Evolutionary conservation across 2,797 vertebrate genomes (phyloP).

Genomic region (Enteromius radiatus): DNA sequence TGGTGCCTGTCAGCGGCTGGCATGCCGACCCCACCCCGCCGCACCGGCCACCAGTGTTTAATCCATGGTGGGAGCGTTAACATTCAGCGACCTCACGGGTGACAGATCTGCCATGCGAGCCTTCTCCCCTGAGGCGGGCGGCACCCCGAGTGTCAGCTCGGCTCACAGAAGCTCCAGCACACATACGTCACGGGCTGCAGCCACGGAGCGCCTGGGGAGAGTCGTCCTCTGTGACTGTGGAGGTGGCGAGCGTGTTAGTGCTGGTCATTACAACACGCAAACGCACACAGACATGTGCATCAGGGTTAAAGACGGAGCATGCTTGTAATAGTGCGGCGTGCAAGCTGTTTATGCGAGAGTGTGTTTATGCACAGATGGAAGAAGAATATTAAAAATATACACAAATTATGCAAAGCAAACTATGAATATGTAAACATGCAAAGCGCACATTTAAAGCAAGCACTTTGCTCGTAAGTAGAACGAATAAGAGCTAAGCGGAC

Average conservation of each 20-base stretch:
- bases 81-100: slow-evolving; percentile 90
- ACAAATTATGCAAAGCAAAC: slow-evolving; percentile 37
- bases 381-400: slow-evolving; percentile 30
- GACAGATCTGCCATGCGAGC: slow-evolving; percentile 94
- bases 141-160: slow-evolving; percentile 71
- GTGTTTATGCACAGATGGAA: slow-evolving; percentile 25
- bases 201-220: slow-evolving; percentile 73
- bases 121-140: slow-evolving; percentile 72
- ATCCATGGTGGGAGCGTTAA: slow-evolving; percentile 95
- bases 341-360: slow-evolving; percentile 13
- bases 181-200: slow-evolving; percentile 45
- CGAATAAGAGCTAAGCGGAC: not conserved
- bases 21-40: slow-evolving; percentile 78
- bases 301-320: slow-evolving; percentile 70
- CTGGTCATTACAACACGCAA: slow-evolving; percentile 70
- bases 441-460: not conserved
- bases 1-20: slow-evolving; percentile 80
- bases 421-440: slow-evolving; percentile 31
- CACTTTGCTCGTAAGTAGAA: not conserved
- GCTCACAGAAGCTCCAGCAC: slow-evolving; percentile 61
- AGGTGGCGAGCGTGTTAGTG: slow-evolving; percentile 70
- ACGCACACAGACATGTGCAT: slow-evolving; percentile 38
- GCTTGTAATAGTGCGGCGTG: slow-evolving; percentile 53
- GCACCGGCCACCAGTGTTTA: slow-evolving; percentile 88
- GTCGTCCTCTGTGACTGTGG: slow-evolving; percentile 72